Evolutionary conservation across 2,888 invertebrate species (phyloP).

Genomic region (Gastracanthus pulcherrimus): DNA sequence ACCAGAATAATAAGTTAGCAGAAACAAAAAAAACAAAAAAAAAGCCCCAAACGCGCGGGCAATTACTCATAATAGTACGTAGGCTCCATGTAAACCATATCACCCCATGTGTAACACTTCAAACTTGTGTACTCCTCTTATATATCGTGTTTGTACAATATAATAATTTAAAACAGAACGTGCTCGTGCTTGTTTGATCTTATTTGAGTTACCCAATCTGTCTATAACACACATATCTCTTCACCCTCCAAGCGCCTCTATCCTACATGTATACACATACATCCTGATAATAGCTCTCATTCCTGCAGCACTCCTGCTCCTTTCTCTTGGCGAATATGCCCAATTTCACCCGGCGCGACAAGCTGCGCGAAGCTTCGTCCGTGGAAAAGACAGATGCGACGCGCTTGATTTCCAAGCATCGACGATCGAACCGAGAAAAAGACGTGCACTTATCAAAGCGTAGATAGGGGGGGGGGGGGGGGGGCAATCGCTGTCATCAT

Average conservation of each 20-base stretch:
- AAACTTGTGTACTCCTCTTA: neutral
- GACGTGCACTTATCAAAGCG: too few species aligned
- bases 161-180: constrained; percentile 55
- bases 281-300: too few species aligned
- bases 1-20: neutral
- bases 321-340: neutral
- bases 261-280: too few species aligned
- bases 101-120: neutral
- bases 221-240: neutral
- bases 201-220: constrained; percentile 9
- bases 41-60: neutral
- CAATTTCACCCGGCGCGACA: neutral
- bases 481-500: neutral
- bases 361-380: constrained; percentile 38
- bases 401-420: neutral
- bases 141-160: constrained; percentile 56
- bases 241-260: neutral
- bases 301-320: too few species aligned
- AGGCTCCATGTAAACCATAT: neutral
- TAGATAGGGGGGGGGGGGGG: too few species aligned
- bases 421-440: neutral
- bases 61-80: neutral
- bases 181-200: neutral
- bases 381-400: too few species aligned
- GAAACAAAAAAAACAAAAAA: neutral